A percentile compares a stretch with the other conserved stretches of the same genome.
Evolutionary conservation across 1,140 invertebrate species (phyloP).

Genomic region (Chironomus striatipennis): DNA sequence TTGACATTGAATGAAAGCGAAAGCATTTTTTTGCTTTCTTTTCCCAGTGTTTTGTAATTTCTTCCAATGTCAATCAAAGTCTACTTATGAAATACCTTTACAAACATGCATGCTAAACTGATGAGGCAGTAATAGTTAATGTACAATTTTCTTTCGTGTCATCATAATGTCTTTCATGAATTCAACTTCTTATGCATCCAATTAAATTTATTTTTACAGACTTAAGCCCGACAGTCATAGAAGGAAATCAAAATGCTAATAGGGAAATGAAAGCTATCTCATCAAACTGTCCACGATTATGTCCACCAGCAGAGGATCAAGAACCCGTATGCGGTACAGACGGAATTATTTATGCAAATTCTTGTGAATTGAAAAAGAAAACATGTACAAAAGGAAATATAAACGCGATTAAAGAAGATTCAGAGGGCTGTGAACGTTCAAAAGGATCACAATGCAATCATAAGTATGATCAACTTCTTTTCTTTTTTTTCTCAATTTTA

Average conservation of each 20-base stretch:
- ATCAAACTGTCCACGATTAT: constrained; percentile 65
- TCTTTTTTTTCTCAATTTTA: too few relatives aligned
- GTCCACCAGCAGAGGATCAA: constrained; percentile 50
- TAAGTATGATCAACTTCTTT: constrained; percentile 25
- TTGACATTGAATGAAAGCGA: too few relatives aligned
- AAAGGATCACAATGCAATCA: constrained; percentile 67
- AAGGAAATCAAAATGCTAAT: background rate
- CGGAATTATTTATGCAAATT: constrained; percentile 75
- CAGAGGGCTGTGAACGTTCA: constrained; percentile 52
- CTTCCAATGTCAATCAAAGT: too few relatives aligned
- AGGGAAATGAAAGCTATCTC: constrained; percentile 24
- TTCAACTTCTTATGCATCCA: too few relatives aligned
- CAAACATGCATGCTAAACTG: too few relatives aligned
- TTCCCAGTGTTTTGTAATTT: too few relatives aligned
- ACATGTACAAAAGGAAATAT: constrained; percentile 76
- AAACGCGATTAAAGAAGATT: constrained; percentile 41
- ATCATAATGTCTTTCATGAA: too few relatives aligned
- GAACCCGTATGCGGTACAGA: constrained; percentile 82
- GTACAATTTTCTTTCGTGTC: too few relatives aligned
- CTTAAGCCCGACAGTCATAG: background rate
- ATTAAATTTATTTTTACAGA: background rate
- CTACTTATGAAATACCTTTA: too few relatives aligned
- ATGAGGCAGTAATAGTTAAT: too few relatives aligned
- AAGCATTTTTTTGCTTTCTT: too few relatives aligned
- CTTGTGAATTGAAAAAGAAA: constrained; percentile 86